These are phyloP conservation scores for Protonibea diacanthus DNA, from an alignment of 2,797 vertebrate genomes.

Conservation along the genomic window DNA sequence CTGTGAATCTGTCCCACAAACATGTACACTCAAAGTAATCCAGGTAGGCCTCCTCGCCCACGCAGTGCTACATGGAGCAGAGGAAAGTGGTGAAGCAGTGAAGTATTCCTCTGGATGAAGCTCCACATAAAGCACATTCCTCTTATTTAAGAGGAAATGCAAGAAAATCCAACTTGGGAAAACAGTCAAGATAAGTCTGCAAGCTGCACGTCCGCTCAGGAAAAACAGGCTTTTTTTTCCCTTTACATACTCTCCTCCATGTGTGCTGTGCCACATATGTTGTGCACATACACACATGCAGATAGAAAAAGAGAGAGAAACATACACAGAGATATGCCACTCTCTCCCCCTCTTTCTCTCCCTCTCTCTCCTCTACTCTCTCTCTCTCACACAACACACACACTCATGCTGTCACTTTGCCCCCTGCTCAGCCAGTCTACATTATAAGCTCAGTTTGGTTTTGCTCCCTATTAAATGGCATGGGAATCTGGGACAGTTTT, in stretches of 20 bases:
- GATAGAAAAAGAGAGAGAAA: slow-evolving; percentile 27
- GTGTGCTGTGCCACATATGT: slow-evolving; percentile 70
- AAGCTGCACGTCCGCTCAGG: slow-evolving; percentile 48
- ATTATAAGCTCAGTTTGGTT: slow-evolving; percentile 79
- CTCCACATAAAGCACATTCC: slow-evolving; percentile 28
- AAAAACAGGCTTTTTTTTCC: slow-evolving; percentile 36
- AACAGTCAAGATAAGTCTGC: slow-evolving; percentile 7
- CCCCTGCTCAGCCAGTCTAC: slow-evolving; percentile 72
- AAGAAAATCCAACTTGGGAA: slow-evolving; percentile 47
- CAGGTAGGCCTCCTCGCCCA: slow-evolving; percentile 77
- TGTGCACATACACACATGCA: slow-evolving; percentile 54
- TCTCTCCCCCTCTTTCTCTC: slow-evolving; percentile 30
- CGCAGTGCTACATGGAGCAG: slow-evolving; percentile 52
- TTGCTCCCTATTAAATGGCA: slow-evolving; percentile 80
- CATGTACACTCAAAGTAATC: slow-evolving; percentile 75
- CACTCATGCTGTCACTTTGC: slow-evolving; percentile 73
- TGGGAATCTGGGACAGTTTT: slow-evolving; percentile 80
- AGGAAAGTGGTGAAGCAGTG: slow-evolving; percentile 25
- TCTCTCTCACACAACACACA: slow-evolving; percentile 50
- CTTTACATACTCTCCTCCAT: slow-evolving; percentile 64
- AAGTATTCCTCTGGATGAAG: slow-evolving; percentile 38
- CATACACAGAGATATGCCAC: slow-evolving; percentile 41
- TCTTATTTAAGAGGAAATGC: slow-evolving; percentile 1
- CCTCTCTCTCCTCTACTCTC: slow-evolving; percentile 16
- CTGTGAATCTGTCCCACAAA: slow-evolving; percentile 64